Base-by-base conservation (phyloP, 92 coral and sea anemone species). In the Ricordea florida region DNA sequence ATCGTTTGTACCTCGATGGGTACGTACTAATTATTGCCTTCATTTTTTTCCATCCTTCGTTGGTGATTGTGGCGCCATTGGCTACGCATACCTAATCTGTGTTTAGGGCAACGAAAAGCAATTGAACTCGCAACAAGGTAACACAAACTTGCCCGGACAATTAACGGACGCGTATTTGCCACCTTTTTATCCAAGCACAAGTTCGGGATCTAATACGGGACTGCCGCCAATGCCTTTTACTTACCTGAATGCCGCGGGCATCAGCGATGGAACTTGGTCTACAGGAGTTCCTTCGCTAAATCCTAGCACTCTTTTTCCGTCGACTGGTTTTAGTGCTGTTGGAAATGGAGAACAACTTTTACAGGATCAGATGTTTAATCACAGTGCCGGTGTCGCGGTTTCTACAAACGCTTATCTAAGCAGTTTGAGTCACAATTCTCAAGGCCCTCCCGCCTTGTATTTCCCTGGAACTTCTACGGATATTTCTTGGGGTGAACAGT, bases 401-500 rank as follows among this genome's bases (percentile, higher is more conserved):
- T 87, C 97, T 30, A 62, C 92, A 81, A 91, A 87, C 70, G 92
- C 97, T 57, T 96, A 92, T 83, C 61, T 92, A 79, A 89, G 97
- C 38, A 87, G 90, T 48, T 76, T 93, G 76, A 87, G 80, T 38
- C 99, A 96, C 68, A 96, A 83, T 40, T 73, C 97, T 10, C 91
- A 85, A 26, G 84, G 79, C n/a, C 62, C 87, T 29, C 98, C 89
- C 18, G 99, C 99, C 10, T 69, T 96, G 87, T 96, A 92, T 77
- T 96, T 96, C 74, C 99, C 99, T 0, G 99, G 99, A 24, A 86
- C 92, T 43, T 85, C 99, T 5, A 96, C 97, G 38, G 99, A 96
- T 74, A 88, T 96, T 70, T 90, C 99, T 1, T 96, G 99, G 99
- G 99, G 99, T n/a, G 99, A 88, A 48, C 97, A 91, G 59, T 62